Conservation (phyloP, 64 coral and sea anemone species). For the Orbicella faveolata region DNA sequence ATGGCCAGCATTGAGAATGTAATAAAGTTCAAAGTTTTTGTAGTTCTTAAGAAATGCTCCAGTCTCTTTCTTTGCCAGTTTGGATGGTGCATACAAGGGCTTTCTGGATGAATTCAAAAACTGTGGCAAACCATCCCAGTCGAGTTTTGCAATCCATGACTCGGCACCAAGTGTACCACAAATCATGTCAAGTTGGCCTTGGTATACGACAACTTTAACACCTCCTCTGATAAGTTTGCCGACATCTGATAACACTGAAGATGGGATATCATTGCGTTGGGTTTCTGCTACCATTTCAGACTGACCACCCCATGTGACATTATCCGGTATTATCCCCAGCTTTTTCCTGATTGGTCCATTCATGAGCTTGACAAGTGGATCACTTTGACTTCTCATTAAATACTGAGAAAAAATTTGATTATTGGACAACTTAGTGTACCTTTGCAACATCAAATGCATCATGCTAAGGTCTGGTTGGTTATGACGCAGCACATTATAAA, state of each 20-base stretch:
- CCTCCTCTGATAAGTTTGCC: conserved; percentile 62
- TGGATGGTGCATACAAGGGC: conserved; percentile 76
- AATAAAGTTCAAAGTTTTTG: conserved; percentile 80
- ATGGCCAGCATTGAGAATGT: conserved; percentile 91
- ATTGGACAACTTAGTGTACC: conserved; percentile 1
- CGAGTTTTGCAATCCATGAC: conserved; percentile 76
- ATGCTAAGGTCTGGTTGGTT: conserved; percentile 37
- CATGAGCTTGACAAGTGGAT: conserved; percentile 72
- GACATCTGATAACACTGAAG: conserved; percentile 77
- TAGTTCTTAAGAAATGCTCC: conserved; percentile 81
- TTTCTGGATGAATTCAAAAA: conserved; percentile 57
- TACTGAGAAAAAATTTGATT: conserved; percentile 64
- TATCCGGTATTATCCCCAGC: conserved; percentile 87
- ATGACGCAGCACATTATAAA: conserved; percentile 89
- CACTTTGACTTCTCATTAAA: conserved; percentile 43
- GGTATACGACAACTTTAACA: conserved; percentile 77
- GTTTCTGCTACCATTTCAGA: conserved; percentile 57
- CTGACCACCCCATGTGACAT: conserved; percentile 87
- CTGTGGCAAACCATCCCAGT: conserved; percentile 65
- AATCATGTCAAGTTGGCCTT: conserved; percentile 96
- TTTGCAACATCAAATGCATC: neutral
- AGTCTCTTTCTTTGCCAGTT: conserved; percentile 67
- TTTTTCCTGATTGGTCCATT: conserved; percentile 99
- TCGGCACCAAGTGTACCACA: conserved; percentile 82
- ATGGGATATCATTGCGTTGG: conserved; percentile 82